Conservation (phyloP, 2,113 vertebrate species). For the Puffinus mauretanicus region DNA sequence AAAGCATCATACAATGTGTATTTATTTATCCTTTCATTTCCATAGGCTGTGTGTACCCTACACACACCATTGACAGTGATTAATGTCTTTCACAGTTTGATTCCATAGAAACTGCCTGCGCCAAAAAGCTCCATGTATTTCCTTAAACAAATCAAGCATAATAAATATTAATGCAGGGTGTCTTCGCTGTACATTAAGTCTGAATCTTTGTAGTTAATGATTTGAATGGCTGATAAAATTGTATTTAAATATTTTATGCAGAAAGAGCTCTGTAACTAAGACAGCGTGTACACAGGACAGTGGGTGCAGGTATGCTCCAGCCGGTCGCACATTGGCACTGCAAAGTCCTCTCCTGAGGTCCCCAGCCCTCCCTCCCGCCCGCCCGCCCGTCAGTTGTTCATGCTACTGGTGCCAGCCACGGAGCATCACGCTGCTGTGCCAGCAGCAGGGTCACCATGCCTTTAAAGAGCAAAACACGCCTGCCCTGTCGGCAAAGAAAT, state of each 20-base stretch:
- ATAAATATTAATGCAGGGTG: slow-evolving; percentile 69
- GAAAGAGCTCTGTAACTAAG: not conserved
- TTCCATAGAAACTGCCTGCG: not conserved
- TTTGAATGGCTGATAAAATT: slow-evolving; percentile 35
- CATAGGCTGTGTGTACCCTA: not conserved
- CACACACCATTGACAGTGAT: not conserved
- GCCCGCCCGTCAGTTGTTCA: not conserved
- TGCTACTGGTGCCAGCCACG: not conserved
- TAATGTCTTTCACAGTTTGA: slow-evolving; percentile 32
- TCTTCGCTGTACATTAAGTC: slow-evolving; percentile 1
- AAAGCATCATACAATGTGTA: not conserved
- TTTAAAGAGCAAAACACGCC: not conserved
- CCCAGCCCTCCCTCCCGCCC: not conserved
- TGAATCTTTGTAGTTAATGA: slow-evolving; percentile 38
- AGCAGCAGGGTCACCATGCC: not conserved
- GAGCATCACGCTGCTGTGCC: not conserved
- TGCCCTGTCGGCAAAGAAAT: not conserved
- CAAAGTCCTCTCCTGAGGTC: not conserved
- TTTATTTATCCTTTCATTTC: not conserved
- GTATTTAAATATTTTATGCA: slow-evolving; percentile 41
- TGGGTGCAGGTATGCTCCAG: not conserved
- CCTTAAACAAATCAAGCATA: slow-evolving; percentile 57
- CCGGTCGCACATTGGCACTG: accelerated
- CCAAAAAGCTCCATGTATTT: slow-evolving; percentile 36
- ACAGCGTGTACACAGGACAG: not conserved